A percentile compares a stretch with the other conserved stretches of the same genome.
Conservation (phyloP, 2,888 invertebrate genomes). For the Elysia crispata region DNA sequence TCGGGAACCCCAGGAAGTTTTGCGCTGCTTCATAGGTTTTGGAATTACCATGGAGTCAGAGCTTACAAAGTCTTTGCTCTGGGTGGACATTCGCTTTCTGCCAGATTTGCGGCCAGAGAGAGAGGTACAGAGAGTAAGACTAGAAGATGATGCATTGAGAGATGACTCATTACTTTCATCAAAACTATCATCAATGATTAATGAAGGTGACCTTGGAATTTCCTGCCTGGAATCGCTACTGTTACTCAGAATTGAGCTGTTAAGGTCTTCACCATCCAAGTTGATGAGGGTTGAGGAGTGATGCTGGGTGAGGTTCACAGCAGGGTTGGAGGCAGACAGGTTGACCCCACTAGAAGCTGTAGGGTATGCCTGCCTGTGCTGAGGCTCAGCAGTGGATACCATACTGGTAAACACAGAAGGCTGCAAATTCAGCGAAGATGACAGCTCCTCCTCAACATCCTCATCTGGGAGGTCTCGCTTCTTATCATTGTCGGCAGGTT, state of each 20-base stretch:
- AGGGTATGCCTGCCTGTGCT: background rate
- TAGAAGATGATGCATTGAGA: constrained; percentile 40
- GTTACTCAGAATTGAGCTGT: background rate
- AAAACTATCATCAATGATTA: constrained; percentile 32
- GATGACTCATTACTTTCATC: constrained; percentile 46
- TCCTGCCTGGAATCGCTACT: constrained; percentile 12
- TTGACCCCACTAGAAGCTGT: no score
- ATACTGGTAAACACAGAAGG: constrained; percentile 42
- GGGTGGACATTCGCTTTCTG: constrained; percentile 64
- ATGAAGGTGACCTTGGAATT: constrained; percentile 7
- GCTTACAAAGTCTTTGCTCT: constrained; percentile 66
- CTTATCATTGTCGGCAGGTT: background rate
- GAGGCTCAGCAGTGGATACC: background rate
- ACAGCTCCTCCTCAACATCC: constrained; percentile 48
- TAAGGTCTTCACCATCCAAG: background rate
- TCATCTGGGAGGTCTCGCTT: constrained; percentile 18
- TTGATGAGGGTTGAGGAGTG: background rate
- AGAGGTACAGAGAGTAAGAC: constrained; percentile 36
- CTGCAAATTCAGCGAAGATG: constrained; percentile 43
- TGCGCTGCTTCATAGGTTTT: constrained; percentile 16
- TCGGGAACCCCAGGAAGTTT: constrained; percentile 13
- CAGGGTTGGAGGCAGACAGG: background rate
- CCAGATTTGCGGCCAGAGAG: constrained; percentile 61
- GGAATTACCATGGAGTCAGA: constrained; percentile 51
- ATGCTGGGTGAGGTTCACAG: background rate